A percentile compares a stretch with the other conserved stretches of the same genome.
These are phyloP conservation scores for Carabus problematicus DNA, from an alignment of 2,888 invertebrate genomes.

Conservation along the genomic window DNA sequence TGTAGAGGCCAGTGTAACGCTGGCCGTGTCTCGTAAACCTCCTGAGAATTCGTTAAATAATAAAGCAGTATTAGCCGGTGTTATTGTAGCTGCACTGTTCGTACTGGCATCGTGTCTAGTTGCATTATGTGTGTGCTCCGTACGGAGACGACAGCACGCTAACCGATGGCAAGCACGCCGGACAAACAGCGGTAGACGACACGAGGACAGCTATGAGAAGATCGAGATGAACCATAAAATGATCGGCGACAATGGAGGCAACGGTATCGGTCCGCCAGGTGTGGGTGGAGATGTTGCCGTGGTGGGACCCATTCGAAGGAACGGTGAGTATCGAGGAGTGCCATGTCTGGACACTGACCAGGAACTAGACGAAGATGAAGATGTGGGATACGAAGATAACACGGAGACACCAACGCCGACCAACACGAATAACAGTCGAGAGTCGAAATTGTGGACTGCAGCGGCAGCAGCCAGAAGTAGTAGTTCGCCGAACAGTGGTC, in stretches of 20 bases:
- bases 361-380: conserved; percentile 68
- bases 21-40: conserved; percentile 72
- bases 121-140: conserved; percentile 68
- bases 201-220: conserved; percentile 77
- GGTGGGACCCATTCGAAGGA: conserved; percentile 61
- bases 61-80: conserved; percentile 70
- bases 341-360: conserved; percentile 68
- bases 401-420: conserved; percentile 51
- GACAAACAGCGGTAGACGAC: conserved; percentile 57
- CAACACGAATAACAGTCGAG: conserved; percentile 47
- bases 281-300: conserved; percentile 50
- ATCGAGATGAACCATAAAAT: conserved; percentile 74
- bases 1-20: conserved; percentile 75
- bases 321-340: conserved; percentile 76
- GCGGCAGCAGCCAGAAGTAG: conserved; percentile 50
- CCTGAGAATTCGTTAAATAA: conserved; percentile 67
- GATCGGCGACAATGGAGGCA: conserved; percentile 47
- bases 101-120: conserved; percentile 72
- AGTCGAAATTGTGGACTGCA: conserved; percentile 50
- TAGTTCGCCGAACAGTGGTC: conserved; percentile 44
- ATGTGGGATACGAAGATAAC: conserved; percentile 60
- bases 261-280: conserved; percentile 49
- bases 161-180: conserved; percentile 58
- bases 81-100: conserved; percentile 71
- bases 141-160: conserved; percentile 69